A percentile compares a stretch with the other conserved stretches of the same genome.
Evolutionary conservation across 1,140 invertebrate genomes (phyloP).

Genomic region (Samia ricini): DNA sequence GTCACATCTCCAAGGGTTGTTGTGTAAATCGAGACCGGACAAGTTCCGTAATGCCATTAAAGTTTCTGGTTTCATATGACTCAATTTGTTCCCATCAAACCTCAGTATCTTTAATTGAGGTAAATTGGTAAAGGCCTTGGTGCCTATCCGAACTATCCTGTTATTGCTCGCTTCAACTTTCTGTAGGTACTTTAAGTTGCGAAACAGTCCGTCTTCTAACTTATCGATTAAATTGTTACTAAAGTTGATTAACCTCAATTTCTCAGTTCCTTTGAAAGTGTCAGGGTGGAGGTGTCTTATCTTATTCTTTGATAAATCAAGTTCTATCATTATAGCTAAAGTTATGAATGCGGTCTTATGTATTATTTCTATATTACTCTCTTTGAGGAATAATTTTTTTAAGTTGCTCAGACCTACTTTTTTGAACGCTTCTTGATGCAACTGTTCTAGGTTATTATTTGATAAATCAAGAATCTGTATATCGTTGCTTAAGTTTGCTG

Average conservation of each 20-base stretch:
- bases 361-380: constrained; percentile 84
- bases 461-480: constrained; percentile 88
- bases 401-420: constrained; percentile 85
- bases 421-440: constrained; percentile 80
- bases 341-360: constrained; percentile 86
- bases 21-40: constrained; percentile 85
- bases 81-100: constrained; percentile 86
- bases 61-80: constrained; percentile 79
- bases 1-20: constrained; percentile 94
- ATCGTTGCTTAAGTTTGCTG: constrained; percentile 83
- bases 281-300: constrained; percentile 84
- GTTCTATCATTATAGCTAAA: constrained; percentile 88
- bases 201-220: constrained; percentile 85
- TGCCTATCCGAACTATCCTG: constrained; percentile 82
- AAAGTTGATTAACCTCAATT: constrained; percentile 84
- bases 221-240: constrained; percentile 85
- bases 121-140: constrained; percentile 84
- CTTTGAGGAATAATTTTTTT: constrained; percentile 87
- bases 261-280: constrained; percentile 84
- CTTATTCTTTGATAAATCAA: constrained; percentile 89
- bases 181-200: constrained; percentile 85
- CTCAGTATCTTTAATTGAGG: constrained; percentile 83
- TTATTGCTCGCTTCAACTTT: constrained; percentile 89
- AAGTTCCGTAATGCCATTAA: constrained; percentile 82
- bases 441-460: constrained; percentile 59